These are phyloP conservation scores for Zoanthus sociatus DNA, from an alignment of 92 coral and sea anemone genomes.

Conservation along the genomic window DNA sequence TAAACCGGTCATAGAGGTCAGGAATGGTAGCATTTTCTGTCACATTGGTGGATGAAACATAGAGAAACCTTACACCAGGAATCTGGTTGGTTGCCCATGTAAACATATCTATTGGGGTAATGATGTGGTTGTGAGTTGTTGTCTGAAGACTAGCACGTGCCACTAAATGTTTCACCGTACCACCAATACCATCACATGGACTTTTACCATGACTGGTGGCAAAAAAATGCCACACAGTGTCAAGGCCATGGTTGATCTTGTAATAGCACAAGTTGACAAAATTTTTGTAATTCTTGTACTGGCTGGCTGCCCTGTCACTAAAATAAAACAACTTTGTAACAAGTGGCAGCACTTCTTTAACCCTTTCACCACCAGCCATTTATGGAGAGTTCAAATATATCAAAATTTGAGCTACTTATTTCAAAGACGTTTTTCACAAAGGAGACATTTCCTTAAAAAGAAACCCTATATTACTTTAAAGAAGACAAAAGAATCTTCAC, in stretches of 20 bases:
- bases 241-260: conserved; percentile 20
- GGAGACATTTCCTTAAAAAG: no score
- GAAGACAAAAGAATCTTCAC: no score
- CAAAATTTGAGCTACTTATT: no score
- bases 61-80: conserved; percentile 35
- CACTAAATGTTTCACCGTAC: conserved; percentile 43
- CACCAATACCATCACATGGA: background rate
- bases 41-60: conserved; percentile 18
- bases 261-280: conserved; percentile 37
- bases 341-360: conserved; percentile 25
- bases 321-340: conserved; percentile 13
- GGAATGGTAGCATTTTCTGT: conserved; percentile 17
- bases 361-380: no score
- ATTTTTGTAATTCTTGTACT: conserved; percentile 44
- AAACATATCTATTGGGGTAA: conserved; percentile 18
- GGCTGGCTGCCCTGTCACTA: conserved; percentile 45
- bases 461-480: no score
- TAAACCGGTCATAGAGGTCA: background rate
- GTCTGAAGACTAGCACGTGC: conserved; percentile 39
- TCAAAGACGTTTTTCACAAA: no score
- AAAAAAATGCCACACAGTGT: conserved; percentile 6
- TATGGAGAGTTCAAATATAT: no score
- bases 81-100: conserved; percentile 13
- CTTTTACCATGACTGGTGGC: conserved; percentile 1
- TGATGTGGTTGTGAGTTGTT: background rate